phyloP scores from a whole-genome alignment of 2,113 vertebrate species.

The Mesoclemmys tuberculata region DNA sequence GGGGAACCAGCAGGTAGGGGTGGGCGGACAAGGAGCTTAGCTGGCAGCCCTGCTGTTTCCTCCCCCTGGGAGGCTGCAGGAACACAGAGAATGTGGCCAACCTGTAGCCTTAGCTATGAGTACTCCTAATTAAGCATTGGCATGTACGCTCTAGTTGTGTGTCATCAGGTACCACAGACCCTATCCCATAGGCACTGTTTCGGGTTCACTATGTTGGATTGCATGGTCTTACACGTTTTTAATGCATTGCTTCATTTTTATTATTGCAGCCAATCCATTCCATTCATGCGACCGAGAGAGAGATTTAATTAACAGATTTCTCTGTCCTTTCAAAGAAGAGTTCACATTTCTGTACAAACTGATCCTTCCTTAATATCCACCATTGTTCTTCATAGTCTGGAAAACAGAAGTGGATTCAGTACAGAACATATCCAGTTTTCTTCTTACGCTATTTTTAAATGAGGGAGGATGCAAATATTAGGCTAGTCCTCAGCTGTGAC shows the following conservation, averaged over 20 bases:
- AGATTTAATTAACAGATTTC: background rate
- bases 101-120: background rate
- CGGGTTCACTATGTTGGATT: background rate
- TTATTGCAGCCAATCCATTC: background rate
- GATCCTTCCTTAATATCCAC: background rate
- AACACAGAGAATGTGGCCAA: no score
- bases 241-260: background rate
- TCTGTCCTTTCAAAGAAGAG: background rate
- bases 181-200: background rate
- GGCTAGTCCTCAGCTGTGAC: background rate
- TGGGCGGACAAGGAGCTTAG: no score
- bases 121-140: background rate
- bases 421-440: background rate
- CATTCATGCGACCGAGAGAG: background rate
- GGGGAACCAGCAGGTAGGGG: no score
- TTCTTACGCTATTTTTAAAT: background rate
- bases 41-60: no score
- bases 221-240: background rate
- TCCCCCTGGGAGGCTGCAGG: no score
- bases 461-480: background rate
- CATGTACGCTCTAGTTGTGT: background rate
- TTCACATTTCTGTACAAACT: rapidly evolving
- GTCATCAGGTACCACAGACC: background rate
- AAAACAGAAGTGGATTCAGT: background rate
- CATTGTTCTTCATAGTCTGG: background rate